These are phyloP conservation scores for Macropodus opercularis DNA, from an alignment of 2,797 vertebrate genomes.

Conservation along the genomic window DNA sequence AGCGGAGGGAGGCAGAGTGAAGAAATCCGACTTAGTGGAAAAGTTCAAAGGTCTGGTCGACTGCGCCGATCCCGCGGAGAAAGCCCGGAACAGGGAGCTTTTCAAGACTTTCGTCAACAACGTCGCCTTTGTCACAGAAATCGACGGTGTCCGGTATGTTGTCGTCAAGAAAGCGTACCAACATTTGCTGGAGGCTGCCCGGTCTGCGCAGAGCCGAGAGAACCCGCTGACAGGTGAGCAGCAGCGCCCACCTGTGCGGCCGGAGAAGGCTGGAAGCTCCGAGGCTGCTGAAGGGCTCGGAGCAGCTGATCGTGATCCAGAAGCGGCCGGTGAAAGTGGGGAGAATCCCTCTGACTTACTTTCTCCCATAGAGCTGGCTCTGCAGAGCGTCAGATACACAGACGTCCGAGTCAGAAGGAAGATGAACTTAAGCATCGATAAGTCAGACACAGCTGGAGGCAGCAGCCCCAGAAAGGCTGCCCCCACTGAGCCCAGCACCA, in stretches of 20 bases:
- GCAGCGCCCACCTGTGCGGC: conserved; percentile 44
- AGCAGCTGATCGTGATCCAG: conserved; percentile 4
- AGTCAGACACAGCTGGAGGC: not conserved
- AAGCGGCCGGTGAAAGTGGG: not conserved
- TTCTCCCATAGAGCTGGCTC: conserved; percentile 41
- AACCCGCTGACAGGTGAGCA: conserved; percentile 43
- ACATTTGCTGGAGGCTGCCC: conserved; percentile 36
- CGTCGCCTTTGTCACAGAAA: conserved; percentile 85
- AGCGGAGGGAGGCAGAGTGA: conserved; percentile 82
- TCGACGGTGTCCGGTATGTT: conserved; percentile 82
- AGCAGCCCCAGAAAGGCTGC: not conserved
- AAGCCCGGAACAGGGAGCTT: conserved; percentile 79
- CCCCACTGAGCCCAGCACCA: fast-evolving
- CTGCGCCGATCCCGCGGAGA: conserved; percentile 74
- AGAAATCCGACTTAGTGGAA: conserved; percentile 81
- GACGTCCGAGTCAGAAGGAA: conserved; percentile 35
- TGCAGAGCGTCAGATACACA: conserved; percentile 54
- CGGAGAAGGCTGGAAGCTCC: not conserved
- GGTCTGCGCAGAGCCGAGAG: not conserved
- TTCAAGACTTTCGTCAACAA: conserved; percentile 89
- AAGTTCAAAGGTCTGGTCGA: conserved; percentile 83
- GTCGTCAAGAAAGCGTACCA: conserved; percentile 79
- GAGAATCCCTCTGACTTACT: not conserved
- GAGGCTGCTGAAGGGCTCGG: not conserved
- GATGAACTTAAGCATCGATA: conserved; percentile 49